phyloP scores from a whole-genome alignment of 2,113 vertebrate species.

The Nycticryphes semicollaris region DNA sequence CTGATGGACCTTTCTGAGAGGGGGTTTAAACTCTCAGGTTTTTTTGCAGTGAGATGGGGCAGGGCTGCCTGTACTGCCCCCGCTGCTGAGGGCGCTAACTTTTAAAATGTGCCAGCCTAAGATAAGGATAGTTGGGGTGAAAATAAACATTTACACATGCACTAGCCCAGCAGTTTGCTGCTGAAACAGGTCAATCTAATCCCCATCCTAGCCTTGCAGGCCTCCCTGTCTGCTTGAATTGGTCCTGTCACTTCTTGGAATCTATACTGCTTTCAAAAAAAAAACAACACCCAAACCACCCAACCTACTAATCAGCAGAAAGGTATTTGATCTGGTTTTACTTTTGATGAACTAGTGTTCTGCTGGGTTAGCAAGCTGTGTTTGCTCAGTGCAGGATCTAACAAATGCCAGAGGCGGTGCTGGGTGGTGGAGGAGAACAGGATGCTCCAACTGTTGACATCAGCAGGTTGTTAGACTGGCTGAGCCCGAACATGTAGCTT shows the following conservation, averaged over 20 bases:
- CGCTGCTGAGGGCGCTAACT: background rate
- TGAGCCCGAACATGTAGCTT: background rate
- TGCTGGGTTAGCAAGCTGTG: background rate
- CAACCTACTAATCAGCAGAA: background rate
- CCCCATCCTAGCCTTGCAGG: background rate
- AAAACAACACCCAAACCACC: background rate
- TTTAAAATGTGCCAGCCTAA: background rate
- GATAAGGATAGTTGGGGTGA: background rate
- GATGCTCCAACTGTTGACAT: background rate
- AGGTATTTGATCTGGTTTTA: background rate
- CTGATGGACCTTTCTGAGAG: background rate
- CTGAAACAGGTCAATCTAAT: background rate
- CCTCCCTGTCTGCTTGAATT: background rate
- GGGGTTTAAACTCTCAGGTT: background rate
- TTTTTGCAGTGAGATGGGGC: background rate
- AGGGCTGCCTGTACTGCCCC: background rate
- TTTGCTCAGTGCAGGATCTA: background rate
- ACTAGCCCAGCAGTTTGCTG: background rate
- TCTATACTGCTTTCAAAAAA: background rate
- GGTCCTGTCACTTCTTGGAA: background rate
- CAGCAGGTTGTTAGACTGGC: background rate
- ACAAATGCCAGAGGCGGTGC: background rate
- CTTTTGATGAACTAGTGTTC: background rate
- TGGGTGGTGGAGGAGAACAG: background rate
- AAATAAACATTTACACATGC: background rate